These are phyloP conservation scores for Corydoras sp. DNA, from an alignment of 2,113 vertebrate genomes.

Conservation along the genomic window DNA sequence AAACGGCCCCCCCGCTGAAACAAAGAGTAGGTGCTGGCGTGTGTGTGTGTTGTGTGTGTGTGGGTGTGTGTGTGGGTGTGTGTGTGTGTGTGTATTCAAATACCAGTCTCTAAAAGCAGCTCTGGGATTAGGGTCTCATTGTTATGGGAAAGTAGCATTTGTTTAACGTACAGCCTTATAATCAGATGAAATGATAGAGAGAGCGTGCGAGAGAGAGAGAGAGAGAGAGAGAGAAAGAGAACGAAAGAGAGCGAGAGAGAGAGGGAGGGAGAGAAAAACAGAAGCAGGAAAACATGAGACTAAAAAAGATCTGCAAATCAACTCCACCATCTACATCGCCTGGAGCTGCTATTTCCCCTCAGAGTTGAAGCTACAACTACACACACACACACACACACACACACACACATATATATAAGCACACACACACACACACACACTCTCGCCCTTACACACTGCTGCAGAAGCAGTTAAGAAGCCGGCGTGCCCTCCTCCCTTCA, in stretches of 20 bases:
- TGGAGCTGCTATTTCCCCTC: slow-evolving; percentile 24
- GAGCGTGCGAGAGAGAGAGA: background rate
- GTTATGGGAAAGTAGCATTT: slow-evolving; percentile 43
- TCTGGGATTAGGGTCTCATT: slow-evolving; percentile 24
- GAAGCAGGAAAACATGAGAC: background rate
- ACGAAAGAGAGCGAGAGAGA: background rate
- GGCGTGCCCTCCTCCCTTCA: slow-evolving; percentile 20
- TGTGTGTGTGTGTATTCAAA: slow-evolving; percentile 13
- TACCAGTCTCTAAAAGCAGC: slow-evolving; percentile 22
- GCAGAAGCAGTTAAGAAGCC: background rate
- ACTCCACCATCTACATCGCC: slow-evolving; percentile 22
- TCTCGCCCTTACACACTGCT: background rate
- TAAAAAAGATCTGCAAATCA: slow-evolving; percentile 5
- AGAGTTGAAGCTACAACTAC: background rate
- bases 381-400: slow-evolving; percentile 12
- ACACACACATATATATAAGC: slow-evolving; percentile 5
- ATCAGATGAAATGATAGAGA: slow-evolving; percentile 25
- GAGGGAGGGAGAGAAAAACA: background rate
- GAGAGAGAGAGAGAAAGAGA: background rate
- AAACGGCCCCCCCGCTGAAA: slow-evolving; percentile 1
- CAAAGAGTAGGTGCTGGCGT: slow-evolving; percentile 11
- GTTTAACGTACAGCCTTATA: slow-evolving; percentile 35
- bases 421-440: slow-evolving; percentile 13
- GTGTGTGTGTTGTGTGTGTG: slow-evolving; percentile 25
- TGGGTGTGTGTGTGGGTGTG: slow-evolving; percentile 21